Base-by-base conservation (phyloP, 37 sponge, comb jelly and placozoan genomes). In the Halichondria panicea region DNA sequence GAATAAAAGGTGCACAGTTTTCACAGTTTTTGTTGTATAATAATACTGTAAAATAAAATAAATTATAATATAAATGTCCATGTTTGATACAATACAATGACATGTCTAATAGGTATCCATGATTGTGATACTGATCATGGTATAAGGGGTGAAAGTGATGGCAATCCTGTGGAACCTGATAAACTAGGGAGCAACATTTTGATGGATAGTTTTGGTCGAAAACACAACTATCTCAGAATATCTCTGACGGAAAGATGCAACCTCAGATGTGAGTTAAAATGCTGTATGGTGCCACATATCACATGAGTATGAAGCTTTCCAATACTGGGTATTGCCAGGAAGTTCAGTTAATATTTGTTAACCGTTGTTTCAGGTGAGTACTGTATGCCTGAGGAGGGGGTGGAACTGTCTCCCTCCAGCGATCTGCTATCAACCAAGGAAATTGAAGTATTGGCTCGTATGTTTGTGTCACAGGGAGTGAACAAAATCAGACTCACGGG, bases 301-400 rank as follows among this genome's bases (percentile, higher is more conserved):
- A 6, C 3, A 34, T n/a, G 63, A 35, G 36, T 31, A 11, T 63
- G 30, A 34, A 3, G 3, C 19, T 63, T 18, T 63, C 27, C 11
- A 24, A 4, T 4, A 56, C n/a, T 7, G n/a, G 18, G 4, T 11
- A 40, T 40, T 22, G 4, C 2, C 24, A 22, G 4, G 8, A 66
- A 18, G 43, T 41, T n/a, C 2, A 40, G 24, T 72, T 30, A n/a
- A 22, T 55, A 43, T 2, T 27, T 19, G 11, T 70, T 3, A 55
- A 50, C 27, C 40, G 13, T n/a, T n/a, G n/a, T n/a, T n/a, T n/a
- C 65, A 97, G 97, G 97, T 85, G 91, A 97, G 55, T 97, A 97
- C 54, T 98, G 99, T 72, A 98, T 98, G 99, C 99, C 99, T 12
- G 88, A 70, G 55, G 94, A 95, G 68, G 99, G 99, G 1, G 99